Evolutionary conservation across 2,797 vertebrate species (phyloP).

Genomic region (Mormyrus hasselquistii): DNA sequence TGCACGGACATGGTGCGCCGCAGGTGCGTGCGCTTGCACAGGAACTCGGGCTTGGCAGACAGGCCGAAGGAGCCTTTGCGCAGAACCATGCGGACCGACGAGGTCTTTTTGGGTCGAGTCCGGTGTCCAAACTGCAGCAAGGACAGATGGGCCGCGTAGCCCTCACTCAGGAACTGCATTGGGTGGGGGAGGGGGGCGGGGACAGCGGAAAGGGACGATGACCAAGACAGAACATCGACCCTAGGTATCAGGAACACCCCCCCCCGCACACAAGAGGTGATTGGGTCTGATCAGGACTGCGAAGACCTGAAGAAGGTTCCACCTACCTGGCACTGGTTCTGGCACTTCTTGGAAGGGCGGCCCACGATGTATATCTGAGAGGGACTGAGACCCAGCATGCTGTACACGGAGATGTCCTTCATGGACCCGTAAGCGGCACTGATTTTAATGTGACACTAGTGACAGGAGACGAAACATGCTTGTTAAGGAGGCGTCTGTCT

Average conservation of each 20-base stretch:
- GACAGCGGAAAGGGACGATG: not conserved
- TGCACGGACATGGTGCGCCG: constrained; percentile 94
- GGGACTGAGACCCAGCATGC: constrained; percentile 80
- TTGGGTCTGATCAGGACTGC: not conserved
- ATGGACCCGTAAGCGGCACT: constrained; percentile 92
- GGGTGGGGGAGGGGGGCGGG: not conserved
- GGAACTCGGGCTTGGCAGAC: constrained; percentile 86
- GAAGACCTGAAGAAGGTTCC: not conserved
- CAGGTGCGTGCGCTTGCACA: constrained; percentile 91
- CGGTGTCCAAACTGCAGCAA: constrained; percentile 82
- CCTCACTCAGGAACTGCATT: constrained; percentile 86
- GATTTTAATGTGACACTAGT: constrained; percentile 95
- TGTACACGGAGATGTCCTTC: constrained; percentile 98
- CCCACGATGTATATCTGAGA: constrained; percentile 96
- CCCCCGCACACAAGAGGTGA: not conserved
- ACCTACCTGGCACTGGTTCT: constrained; percentile 88
- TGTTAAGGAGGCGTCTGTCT: not conserved
- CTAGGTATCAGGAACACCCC: not conserved
- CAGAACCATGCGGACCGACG: constrained; percentile 85
- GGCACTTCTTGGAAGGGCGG: constrained; percentile 93
- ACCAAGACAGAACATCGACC: not conserved
- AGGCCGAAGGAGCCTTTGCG: constrained; percentile 93
- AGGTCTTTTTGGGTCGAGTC: constrained; percentile 85
- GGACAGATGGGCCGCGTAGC: constrained; percentile 89
- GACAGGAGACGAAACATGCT: not conserved